Evolutionary conservation across 2,797 vertebrate species (phyloP).

Genomic region (Enteromius viviparus): DNA sequence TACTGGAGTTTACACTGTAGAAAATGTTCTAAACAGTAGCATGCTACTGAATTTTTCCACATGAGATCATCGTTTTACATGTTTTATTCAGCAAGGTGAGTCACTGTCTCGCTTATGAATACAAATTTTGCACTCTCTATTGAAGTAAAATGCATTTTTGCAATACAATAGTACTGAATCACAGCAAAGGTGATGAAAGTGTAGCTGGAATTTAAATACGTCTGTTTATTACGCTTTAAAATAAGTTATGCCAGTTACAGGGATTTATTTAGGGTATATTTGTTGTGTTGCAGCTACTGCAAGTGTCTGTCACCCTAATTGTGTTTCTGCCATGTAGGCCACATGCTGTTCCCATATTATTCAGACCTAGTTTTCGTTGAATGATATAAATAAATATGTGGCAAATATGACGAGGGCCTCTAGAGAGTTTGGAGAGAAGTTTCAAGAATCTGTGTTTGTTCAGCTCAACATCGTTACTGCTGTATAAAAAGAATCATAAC

Average conservation of each 20-base stretch:
- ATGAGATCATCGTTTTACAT: constrained; percentile 3
- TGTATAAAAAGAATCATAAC: not conserved
- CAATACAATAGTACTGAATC: not conserved
- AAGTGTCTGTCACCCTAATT: constrained; percentile 24
- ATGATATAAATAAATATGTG: constrained; percentile 33
- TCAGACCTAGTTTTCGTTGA: constrained; percentile 21
- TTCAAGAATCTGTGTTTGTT: constrained; percentile 11
- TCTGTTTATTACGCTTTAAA: not conserved
- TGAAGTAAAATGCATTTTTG: not conserved
- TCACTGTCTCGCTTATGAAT: not conserved
- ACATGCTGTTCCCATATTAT: constrained; percentile 31
- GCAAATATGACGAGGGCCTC: constrained; percentile 33
- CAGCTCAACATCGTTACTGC: not conserved
- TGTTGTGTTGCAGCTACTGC: not conserved
- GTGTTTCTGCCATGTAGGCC: constrained; percentile 25
- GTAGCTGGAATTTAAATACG: not conserved
- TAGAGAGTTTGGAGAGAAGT: not conserved
- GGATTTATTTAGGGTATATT: constrained; percentile 6
- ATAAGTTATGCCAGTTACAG: not conserved
- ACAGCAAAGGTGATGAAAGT: not conserved
- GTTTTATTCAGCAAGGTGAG: not conserved
- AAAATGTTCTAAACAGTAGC: not conserved
- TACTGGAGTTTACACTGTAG: not conserved
- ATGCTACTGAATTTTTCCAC: not conserved
- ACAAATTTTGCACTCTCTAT: not conserved